Evolutionary conservation across 2,113 vertebrate species (phyloP).

Genomic region (Pygoscelis adeliae): DNA sequence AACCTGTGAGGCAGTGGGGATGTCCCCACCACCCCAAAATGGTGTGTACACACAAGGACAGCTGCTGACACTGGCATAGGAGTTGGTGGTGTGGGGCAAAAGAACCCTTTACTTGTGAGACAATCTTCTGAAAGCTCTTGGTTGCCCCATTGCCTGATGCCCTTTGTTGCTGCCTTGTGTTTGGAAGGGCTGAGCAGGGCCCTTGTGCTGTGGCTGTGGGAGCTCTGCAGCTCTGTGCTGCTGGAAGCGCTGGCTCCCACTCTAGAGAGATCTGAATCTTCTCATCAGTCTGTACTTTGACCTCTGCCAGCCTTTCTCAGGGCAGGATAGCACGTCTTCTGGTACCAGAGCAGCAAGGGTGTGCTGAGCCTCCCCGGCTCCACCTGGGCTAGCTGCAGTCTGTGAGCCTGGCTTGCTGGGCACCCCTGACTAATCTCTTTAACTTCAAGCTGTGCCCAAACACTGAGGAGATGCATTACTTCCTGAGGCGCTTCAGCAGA

Average conservation of each 20-base stretch:
- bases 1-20: not conserved
- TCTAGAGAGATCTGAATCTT: not conserved
- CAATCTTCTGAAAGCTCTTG: not conserved
- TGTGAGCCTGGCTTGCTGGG: not conserved
- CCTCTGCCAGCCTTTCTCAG: not conserved
- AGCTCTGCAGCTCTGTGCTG: not conserved
- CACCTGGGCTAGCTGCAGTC: not conserved
- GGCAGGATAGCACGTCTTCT: not conserved
- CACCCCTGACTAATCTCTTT: not conserved
- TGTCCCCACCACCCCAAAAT: not conserved
- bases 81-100: not conserved
- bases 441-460: not conserved
- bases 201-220: not conserved
- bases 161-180: not conserved
- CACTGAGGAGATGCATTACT: not conserved
- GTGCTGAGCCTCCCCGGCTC: not conserved
- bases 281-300: not conserved
- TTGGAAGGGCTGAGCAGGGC: not conserved
- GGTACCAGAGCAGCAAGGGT: not conserved
- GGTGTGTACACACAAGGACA: not conserved
- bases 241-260: not conserved
- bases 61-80: not conserved
- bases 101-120: not conserved
- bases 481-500: not conserved
- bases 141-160: not conserved